Base-by-base conservation (phyloP, 2,113 vertebrate genomes). In the Orientallactaga bullata region DNA sequence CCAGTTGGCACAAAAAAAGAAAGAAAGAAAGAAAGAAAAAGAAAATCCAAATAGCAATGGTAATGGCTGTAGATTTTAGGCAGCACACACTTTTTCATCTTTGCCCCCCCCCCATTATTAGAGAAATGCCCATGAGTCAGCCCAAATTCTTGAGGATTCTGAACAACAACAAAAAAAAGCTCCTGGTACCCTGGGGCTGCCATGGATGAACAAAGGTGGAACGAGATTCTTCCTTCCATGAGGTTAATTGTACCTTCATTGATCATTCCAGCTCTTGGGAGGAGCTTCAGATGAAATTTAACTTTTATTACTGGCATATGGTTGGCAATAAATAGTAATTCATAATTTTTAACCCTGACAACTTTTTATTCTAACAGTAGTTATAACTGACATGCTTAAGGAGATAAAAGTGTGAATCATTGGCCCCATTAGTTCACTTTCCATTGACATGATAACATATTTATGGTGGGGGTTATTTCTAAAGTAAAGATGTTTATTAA, bases 271-370 rank as follows among this genome's bases (percentile, higher is more conserved):
- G 4, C 18, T 86, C 24, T 79, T 2, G 0, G 42, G 26, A 2
- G 55, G 42, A 76, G 7, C 30, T 93, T 90, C 28, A 0, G 0
- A 1, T 74, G 74, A 83, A 81, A 73, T 23, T 72, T 26, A 42
- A 18, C 15, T 20, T 89, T 76, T 42, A 68, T 8, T 65, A 26
- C 32, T 89, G 20, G 2, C 2, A 3, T 80, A 8, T 63, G 32
- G 39, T 82, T 85, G 74, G 85, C 13, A 74, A 78, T 47, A 88
- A 88, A 63, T 10, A 87, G 30, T 76, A 71, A n/a, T 37, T 71
- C 26, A 58, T 60, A 24, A 16, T 61, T 66, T 93, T 76, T 83
- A 58, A 30, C 17, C 28, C 60, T 65, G 74, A 65, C 90, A 90
- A 47, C 7, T 47, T 95, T 76, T 24, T 78, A 7, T 26, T 91